These are phyloP conservation scores for Chinchilla lanigera DNA, from an alignment of 2,113 vertebrate genomes.

Conservation along the genomic window DNA sequence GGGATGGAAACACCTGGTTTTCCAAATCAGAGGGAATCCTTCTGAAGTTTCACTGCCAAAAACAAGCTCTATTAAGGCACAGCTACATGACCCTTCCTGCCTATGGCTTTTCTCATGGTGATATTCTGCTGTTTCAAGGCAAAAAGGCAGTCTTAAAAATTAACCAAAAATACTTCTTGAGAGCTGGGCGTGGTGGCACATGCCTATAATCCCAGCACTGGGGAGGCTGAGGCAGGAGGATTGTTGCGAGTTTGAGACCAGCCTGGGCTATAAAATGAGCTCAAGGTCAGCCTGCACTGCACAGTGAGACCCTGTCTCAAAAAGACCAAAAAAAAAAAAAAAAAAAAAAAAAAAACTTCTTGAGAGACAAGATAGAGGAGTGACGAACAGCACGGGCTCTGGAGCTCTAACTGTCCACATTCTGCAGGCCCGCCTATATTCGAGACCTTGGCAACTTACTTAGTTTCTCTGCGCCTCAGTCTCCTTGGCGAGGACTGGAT, in stretches of 20 bases:
- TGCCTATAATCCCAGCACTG: no score
- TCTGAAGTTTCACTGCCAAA: conserved; percentile 59
- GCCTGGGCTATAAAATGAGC: no score
- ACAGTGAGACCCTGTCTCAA: no score
- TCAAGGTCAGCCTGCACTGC: no score
- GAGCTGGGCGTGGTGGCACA: no score
- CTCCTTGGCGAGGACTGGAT: neutral
- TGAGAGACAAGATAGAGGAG: neutral
- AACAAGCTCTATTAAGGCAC: conserved; percentile 32
- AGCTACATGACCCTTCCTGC: conserved; percentile 55
- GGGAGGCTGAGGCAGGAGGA: no score
- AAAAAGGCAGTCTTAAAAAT: conserved; percentile 19
- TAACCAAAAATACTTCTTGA: conserved; percentile 43
- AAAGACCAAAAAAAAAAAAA: no score
- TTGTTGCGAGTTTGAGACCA: no score
- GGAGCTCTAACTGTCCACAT: neutral
- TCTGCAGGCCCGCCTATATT: neutral
- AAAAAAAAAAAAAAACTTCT: no score
- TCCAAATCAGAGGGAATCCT: conserved; percentile 65
- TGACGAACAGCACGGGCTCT: neutral
- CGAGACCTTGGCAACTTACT: neutral
- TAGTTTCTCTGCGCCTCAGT: conserved; percentile 15
- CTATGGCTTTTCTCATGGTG: neutral
- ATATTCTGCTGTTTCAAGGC: conserved; percentile 12
- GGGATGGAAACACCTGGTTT: conserved; percentile 67